Evolutionary conservation across 2,797 vertebrate species (phyloP), one percentile per base, ranked within the genome.

Genomic region (Megaceryle alcyon): DNA sequence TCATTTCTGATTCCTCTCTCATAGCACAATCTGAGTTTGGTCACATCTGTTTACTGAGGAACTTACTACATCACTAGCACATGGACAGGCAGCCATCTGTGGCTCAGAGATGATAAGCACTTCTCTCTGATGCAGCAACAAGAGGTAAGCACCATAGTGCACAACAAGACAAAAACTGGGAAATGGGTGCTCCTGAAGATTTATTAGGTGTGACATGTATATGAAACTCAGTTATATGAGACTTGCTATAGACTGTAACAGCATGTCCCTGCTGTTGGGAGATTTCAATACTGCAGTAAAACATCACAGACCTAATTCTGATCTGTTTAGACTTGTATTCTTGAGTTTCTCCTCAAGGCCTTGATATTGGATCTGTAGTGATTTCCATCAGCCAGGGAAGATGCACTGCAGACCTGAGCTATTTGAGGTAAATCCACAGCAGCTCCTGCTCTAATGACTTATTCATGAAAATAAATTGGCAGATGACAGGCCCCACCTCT

Each of bases 401-500:
- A 77, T 48, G 51, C 39, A 79, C 35, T 53, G 64, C 64, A 90
- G 95, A 86, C 49, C 72, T 21, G 61, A 80, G n/a, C 54, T 87
- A 37, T 92, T 70, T 82, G 41, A 77, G 15, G 15, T 70, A 90
- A 78, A 53, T 86, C 60, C 35, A 75, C 66, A 79, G 63, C 66
- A 92, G 56, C 59, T 94, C 77, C 41, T 49, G 31, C 18, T 88
- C 82, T 88, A 96, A 92, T 91, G 82, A 91, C 70, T 90, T 94
- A 94, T 91, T 95, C 51, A 91, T 88, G 87, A 57, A 86, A 90
- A 90, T 83, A 86, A 94, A 92, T 86, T 84, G 86, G 56, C 70
- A 95, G 85, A 86, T 79, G 87, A 96, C 70, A 91, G 56, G 54
- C 35, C 8, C 63, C 89, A 86, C 77, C 51, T 86, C 70, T 60